phyloP scores from a whole-genome alignment of 2,797 vertebrate species.

The Ispidina picta region DNA sequence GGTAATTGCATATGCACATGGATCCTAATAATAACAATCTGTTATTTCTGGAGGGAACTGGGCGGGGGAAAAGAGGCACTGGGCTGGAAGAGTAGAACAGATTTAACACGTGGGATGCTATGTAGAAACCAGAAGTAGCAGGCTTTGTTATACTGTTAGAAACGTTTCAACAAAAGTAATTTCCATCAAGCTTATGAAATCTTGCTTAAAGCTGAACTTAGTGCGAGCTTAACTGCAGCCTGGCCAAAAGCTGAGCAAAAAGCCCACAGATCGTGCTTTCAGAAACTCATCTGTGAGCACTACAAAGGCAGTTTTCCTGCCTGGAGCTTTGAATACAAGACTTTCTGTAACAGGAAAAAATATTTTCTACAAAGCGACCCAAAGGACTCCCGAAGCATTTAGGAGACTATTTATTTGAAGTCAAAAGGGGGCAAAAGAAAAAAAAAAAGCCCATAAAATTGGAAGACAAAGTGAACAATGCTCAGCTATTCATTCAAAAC shows the following conservation, averaged over 20 bases:
- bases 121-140: not conserved
- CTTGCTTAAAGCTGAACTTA: not conserved
- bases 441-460: not conserved
- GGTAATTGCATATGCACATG: not conserved
- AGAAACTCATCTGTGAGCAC: not conserved
- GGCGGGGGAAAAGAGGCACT: not conserved
- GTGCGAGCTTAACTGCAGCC: not conserved
- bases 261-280: rapidly evolving
- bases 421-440: not conserved
- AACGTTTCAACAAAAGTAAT: not conserved
- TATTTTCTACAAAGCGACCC: constrained; percentile 3
- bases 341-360: not conserved
- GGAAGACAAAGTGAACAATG: constrained; percentile 32
- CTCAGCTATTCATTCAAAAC: constrained; percentile 32
- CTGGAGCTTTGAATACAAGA: not conserved
- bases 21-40: not conserved
- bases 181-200: not conserved
- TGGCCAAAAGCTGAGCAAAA: not conserved
- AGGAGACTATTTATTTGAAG: not conserved
- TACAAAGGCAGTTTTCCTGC: not conserved
- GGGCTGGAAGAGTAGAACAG: not conserved
- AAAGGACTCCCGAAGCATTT: not conserved
- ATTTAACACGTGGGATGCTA: not conserved
- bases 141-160: not conserved
- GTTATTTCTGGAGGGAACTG: not conserved